Percentiles rank a stretch among this genome's conserved stretches.
phyloP scores from a whole-genome alignment of 2,888 invertebrate genomes.

The Trissoscelio sp. region DNA sequence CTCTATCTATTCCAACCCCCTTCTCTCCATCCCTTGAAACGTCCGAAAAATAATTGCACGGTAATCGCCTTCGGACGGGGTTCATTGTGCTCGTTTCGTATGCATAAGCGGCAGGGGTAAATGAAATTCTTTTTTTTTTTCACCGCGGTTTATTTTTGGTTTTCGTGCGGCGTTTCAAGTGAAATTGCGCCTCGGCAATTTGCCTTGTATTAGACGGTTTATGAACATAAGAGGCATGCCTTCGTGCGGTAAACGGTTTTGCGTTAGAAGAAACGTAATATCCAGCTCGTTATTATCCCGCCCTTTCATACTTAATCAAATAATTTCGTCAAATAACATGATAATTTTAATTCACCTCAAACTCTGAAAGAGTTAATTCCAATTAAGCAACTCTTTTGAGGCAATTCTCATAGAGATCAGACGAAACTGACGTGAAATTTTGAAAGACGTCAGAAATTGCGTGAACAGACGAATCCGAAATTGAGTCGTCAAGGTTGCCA shows the following conservation, averaged over 20 bases:
- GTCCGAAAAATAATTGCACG: constrained; percentile 50
- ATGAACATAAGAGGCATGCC: constrained; percentile 55
- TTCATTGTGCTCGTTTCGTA: constrained; percentile 32
- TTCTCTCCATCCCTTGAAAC: too few species aligned
- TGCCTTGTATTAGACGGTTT: constrained; percentile 52
- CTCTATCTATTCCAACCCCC: too few species aligned
- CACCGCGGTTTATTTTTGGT: constrained; percentile 23
- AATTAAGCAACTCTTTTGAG: constrained; percentile 35
- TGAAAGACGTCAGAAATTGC: too few species aligned
- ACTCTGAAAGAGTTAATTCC: too few species aligned
- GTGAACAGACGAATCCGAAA: constrained; percentile 18
- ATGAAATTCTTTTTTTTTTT: constrained; percentile 5
- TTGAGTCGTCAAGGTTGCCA: constrained; percentile 40
- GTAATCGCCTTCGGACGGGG: constrained; percentile 36
- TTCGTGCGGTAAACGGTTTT: constrained; percentile 56
- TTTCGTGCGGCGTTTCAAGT: constrained; percentile 21
- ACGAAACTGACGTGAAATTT: too few species aligned
- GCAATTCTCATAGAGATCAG: too few species aligned
- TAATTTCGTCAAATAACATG: constrained; percentile 39
- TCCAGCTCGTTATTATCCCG: constrained; percentile 50
- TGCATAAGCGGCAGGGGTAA: constrained; percentile 31
- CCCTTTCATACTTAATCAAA: constrained; percentile 58
- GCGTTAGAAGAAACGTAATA: constrained; percentile 62
- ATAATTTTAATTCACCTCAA: constrained; percentile 25
- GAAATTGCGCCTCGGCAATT: constrained; percentile 61